Evolutionary conservation across 2,888 invertebrate genomes (phyloP).

Genomic region (Trachelus tabidus): DNA sequence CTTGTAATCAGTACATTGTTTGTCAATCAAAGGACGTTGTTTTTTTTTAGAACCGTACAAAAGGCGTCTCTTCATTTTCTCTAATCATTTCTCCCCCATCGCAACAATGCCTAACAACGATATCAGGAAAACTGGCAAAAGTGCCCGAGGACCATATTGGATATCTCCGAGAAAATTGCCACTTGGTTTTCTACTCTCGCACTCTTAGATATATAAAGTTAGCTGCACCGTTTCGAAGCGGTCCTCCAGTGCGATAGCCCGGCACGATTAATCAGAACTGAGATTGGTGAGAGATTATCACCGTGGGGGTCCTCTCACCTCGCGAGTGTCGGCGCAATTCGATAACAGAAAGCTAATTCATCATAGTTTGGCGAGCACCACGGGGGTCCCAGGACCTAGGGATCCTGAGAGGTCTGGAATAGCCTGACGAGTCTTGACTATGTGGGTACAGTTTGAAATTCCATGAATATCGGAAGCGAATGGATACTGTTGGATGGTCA

Average conservation of each 20-base stretch:
- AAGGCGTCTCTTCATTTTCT: background rate
- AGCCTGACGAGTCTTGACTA: background rate
- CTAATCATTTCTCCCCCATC: background rate
- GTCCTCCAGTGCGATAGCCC: constrained; percentile 25
- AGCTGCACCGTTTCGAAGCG: background rate
- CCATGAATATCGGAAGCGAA: background rate
- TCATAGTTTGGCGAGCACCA: constrained; percentile 45
- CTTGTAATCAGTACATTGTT: constrained; percentile 2
- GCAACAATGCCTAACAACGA: background rate
- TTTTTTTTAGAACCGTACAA: background rate
- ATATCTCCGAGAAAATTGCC: background rate
- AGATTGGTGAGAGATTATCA: constrained; percentile 49
- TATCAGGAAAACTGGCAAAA: background rate
- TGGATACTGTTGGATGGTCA: background rate
- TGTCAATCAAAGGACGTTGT: background rate
- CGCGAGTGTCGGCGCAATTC: constrained; percentile 40
- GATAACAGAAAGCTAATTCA: constrained; percentile 47
- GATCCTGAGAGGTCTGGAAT: background rate
- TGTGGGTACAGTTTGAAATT: background rate
- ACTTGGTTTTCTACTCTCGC: background rate
- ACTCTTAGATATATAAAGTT: background rate
- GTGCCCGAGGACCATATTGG: background rate
- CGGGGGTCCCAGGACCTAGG: constrained; percentile 28
- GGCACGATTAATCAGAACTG: constrained; percentile 43
- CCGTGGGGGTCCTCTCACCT: constrained; percentile 41